Evolutionary conservation across 2,113 vertebrate genomes (phyloP).

Genomic region (Callorhinus ursinus): DNA sequence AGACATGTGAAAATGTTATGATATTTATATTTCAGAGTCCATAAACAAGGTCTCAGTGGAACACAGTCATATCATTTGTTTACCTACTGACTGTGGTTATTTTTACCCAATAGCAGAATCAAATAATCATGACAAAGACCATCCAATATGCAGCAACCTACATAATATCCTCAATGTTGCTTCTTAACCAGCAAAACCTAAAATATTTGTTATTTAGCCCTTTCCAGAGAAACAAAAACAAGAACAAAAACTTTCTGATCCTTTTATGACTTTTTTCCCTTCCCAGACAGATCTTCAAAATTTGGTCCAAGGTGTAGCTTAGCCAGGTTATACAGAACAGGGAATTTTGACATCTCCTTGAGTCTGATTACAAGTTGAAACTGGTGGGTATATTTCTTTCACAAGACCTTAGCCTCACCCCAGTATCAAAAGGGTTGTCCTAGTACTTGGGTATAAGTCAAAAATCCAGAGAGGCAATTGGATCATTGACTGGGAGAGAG

Average conservation of each 20-base stretch:
- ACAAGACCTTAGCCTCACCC: background rate
- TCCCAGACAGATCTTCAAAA: background rate
- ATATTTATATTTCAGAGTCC: background rate
- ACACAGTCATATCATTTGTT: background rate
- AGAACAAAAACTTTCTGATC: background rate
- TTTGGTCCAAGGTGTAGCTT: background rate
- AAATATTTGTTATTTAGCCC: background rate
- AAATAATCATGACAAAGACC: background rate
- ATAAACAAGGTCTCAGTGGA: background rate
- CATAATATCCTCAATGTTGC: background rate
- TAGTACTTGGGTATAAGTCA: background rate
- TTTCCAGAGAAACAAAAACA: background rate
- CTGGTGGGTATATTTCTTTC: background rate
- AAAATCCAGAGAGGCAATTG: background rate
- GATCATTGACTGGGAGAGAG: background rate
- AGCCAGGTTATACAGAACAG: background rate
- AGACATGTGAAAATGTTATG: background rate
- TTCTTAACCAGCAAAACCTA: background rate
- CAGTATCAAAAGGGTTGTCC: background rate
- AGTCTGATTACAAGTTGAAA: background rate
- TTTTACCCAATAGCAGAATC: background rate
- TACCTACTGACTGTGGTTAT: background rate
- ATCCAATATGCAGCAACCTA: background rate
- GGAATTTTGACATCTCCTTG: background rate
- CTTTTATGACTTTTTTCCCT: background rate